phyloP scores from a whole-genome alignment of 2,797 vertebrate genomes.

The Clarias laeviceps region DNA sequence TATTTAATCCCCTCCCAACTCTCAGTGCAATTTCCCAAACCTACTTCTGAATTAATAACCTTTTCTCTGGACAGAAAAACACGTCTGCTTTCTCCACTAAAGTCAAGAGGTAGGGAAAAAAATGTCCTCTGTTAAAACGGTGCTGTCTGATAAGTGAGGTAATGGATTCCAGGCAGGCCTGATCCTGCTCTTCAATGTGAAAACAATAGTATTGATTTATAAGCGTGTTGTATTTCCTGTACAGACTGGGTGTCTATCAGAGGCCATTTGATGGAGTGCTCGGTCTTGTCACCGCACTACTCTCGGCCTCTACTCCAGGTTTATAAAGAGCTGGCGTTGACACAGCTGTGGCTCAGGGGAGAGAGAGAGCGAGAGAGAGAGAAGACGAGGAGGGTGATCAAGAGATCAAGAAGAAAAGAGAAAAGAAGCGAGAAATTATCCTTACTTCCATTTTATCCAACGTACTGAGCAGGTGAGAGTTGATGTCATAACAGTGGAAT shows the following conservation, averaged over 20 bases:
- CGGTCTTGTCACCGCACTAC: conserved; percentile 65
- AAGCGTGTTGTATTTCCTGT: conserved; percentile 71
- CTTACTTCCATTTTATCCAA: conserved; percentile 20
- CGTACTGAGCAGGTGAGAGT: conserved; percentile 56
- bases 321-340: conserved; percentile 61
- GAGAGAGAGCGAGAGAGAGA: not conserved
- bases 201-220: conserved; percentile 75
- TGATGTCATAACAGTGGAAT: conserved; percentile 56
- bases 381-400: conserved; percentile 1
- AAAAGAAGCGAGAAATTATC: conserved; percentile 15
- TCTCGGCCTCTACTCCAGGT: conserved; percentile 52
- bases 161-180: conserved; percentile 70
- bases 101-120: conserved; percentile 48
- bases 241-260: conserved; percentile 70
- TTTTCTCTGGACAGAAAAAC: conserved; percentile 46
- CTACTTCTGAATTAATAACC: conserved; percentile 53
- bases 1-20: conserved; percentile 53
- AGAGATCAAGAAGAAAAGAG: not conserved
- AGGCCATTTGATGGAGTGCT: conserved; percentile 65
- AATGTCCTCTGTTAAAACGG: conserved; percentile 59
- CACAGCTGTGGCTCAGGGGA: conserved; percentile 53
- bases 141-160: conserved; percentile 66
- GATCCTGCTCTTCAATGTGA: conserved; percentile 65
- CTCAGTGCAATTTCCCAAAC: conserved; percentile 56
- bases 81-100: conserved; percentile 53